Evolutionary conservation across 2,888 invertebrate genomes (phyloP).

Genomic region (Acanthopleura granulata): DNA sequence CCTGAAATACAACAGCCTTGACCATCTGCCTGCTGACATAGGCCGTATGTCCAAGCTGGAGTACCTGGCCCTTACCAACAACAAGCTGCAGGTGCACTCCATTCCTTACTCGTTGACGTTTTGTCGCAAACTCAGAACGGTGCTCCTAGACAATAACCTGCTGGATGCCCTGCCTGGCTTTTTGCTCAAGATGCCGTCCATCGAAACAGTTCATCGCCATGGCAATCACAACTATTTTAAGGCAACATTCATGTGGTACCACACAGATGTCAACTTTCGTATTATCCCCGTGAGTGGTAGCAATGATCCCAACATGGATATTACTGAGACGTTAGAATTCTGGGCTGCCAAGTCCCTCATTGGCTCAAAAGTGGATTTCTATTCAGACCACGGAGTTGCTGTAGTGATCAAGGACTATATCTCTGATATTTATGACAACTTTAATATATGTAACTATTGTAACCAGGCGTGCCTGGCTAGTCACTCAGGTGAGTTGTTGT

Average conservation of each 20-base stretch:
- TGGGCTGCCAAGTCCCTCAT: constrained; percentile 69
- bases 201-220: constrained; percentile 71
- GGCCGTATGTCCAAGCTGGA: constrained; percentile 69
- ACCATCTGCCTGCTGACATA: constrained; percentile 69
- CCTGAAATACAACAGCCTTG: constrained; percentile 70
- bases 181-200: constrained; percentile 67
- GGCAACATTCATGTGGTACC: constrained; percentile 73
- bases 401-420: constrained; percentile 69
- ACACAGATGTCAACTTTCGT: constrained; percentile 70
- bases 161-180: constrained; percentile 72
- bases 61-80: constrained; percentile 70
- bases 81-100: constrained; percentile 70
- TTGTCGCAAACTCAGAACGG: constrained; percentile 65
- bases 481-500: constrained; percentile 58
- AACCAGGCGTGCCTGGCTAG: constrained; percentile 52
- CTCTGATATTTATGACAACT: constrained; percentile 67
- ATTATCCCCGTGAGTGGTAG: constrained; percentile 62
- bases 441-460: constrained; percentile 70
- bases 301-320: constrained; percentile 32
- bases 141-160: constrained; percentile 71
- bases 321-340: constrained; percentile 61
- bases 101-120: constrained; percentile 71
- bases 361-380: constrained; percentile 69
- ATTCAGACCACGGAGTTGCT: constrained; percentile 62
- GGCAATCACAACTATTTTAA: constrained; percentile 73